These are phyloP conservation scores for Calephelis virginiensis DNA, from an alignment of 1,140 invertebrate genomes.

Conservation along the genomic window DNA sequence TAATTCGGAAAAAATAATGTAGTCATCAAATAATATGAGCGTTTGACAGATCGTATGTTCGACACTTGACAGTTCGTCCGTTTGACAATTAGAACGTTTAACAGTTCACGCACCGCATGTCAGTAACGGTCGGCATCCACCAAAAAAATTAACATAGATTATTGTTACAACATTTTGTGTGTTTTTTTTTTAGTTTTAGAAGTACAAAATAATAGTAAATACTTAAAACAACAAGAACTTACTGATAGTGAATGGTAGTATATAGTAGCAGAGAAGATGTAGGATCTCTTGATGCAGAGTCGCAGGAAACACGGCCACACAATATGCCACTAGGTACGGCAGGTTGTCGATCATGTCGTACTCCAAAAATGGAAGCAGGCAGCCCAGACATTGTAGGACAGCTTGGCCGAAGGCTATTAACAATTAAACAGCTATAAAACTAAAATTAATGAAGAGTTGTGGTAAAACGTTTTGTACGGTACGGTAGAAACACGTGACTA, in stretches of 20 bases:
- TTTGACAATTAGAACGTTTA: no score
- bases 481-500: no score
- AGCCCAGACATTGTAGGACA: slow-evolving; percentile 93
- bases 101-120: no score
- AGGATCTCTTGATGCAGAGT: slow-evolving; percentile 96
- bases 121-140: no score
- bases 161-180: neutral
- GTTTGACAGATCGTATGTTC: no score
- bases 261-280: slow-evolving; percentile 96
- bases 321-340: slow-evolving; percentile 95
- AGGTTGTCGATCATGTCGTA: slow-evolving; percentile 97
- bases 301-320: slow-evolving; percentile 93
- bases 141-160: slow-evolving; percentile 1
- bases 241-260: slow-evolving; percentile 98
- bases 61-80: no score
- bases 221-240: slow-evolving; percentile 60
- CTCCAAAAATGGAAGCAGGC: slow-evolving; percentile 97
- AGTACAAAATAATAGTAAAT: slow-evolving; percentile 2
- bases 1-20: no score
- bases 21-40: no score
- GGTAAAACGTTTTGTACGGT: no score
- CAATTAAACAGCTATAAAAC: slow-evolving; percentile 16
- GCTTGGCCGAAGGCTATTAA: slow-evolving; percentile 93
- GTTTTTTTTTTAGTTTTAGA: neutral
- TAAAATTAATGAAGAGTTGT: no score